These are phyloP conservation scores for Antechinus flavipes DNA, from an alignment of 2,113 vertebrate genomes.

Conservation along the genomic window DNA sequence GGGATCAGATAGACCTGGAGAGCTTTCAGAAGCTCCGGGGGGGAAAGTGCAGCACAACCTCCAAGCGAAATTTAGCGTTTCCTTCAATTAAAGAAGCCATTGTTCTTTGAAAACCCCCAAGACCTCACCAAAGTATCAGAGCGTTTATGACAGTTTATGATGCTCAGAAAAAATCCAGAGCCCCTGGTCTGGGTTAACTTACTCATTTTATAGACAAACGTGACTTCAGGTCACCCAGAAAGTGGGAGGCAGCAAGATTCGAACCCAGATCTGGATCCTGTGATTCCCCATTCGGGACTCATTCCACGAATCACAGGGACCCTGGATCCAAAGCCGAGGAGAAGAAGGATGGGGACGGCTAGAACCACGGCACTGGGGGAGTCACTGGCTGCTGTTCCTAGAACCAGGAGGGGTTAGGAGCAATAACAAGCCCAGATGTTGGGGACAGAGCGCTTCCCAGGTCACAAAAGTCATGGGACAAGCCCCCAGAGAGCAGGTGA, in stretches of 20 bases:
- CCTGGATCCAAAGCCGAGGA: neutral
- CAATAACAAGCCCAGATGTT: neutral
- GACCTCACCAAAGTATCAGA: neutral
- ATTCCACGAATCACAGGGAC: neutral
- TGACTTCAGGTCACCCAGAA: neutral
- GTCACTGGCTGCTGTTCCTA: neutral
- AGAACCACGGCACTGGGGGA: too few relatives aligned
- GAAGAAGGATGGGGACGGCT: neutral
- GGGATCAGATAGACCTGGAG: neutral
- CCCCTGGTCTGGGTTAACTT: neutral
- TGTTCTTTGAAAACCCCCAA: neutral
- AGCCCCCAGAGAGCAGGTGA: neutral
- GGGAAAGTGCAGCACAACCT: neutral
- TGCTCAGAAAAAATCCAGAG: neutral
- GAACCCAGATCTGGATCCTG: neutral
- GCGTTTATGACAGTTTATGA: too few relatives aligned
- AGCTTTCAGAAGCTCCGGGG: neutral
- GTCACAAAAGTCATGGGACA: neutral
- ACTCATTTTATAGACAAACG: neutral
- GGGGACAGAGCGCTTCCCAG: neutral
- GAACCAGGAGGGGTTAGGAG: neutral
- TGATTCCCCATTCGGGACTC: too few relatives aligned
- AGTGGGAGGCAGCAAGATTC: neutral
- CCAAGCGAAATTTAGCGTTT: neutral
- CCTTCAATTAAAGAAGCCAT: neutral